Conservation (phyloP, 2,113 vertebrate genomes). For the Brienomyrus longianalis region DNA sequence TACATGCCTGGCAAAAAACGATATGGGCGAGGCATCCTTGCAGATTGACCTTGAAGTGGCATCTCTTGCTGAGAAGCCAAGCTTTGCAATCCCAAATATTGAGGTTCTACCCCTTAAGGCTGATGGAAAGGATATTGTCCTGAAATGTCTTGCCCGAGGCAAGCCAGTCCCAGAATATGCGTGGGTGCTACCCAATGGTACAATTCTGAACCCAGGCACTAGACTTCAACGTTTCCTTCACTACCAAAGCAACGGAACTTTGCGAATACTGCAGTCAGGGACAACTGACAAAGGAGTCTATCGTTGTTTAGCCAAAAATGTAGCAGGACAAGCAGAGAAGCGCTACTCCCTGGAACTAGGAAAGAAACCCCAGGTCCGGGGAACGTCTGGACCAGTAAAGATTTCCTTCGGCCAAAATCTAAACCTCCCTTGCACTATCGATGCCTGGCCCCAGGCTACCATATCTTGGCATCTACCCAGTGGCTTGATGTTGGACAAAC, state of each 20-base stretch:
- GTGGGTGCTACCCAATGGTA: conserved; percentile 65
- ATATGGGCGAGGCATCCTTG: conserved; percentile 56
- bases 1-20: conserved; percentile 56
- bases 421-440: conserved; percentile 57
- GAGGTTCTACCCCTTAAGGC: conserved; percentile 60
- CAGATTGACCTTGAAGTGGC: conserved; percentile 57
- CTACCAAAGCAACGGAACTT: conserved; percentile 52
- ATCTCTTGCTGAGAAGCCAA: conserved; percentile 63
- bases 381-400: conserved; percentile 51
- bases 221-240: conserved; percentile 57
- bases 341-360: conserved; percentile 58
- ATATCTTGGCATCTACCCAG: conserved; percentile 66
- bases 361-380: conserved; percentile 58
- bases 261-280: conserved; percentile 48
- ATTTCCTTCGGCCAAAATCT: conserved; percentile 57
- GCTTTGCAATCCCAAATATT: conserved; percentile 62
- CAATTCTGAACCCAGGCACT: conserved; percentile 49
- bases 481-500: conserved; percentile 56
- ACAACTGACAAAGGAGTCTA: conserved; percentile 62
- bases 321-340: conserved; percentile 68
- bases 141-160: conserved; percentile 59
- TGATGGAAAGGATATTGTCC: conserved; percentile 39
- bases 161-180: conserved; percentile 60
- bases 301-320: conserved; percentile 62
- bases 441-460: conserved; percentile 58